These are phyloP conservation scores for Thereva unica DNA, from an alignment of 2,888 invertebrate genomes.

Conservation along the genomic window DNA sequence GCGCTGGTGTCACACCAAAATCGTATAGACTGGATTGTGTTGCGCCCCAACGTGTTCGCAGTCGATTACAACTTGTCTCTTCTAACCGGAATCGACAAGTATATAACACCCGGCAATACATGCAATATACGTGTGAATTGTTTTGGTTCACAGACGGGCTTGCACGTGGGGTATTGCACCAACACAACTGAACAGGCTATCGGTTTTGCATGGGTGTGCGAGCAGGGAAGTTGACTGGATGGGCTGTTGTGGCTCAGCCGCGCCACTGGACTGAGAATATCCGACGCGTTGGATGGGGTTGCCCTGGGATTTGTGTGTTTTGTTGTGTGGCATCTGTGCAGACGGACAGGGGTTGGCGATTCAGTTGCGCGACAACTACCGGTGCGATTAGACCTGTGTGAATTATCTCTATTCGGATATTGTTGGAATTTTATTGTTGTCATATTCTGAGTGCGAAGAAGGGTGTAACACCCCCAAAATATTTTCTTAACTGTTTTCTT, in stretches of 20 bases:
- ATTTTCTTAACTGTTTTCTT: constrained; percentile 12
- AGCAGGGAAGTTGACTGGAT: too few species aligned
- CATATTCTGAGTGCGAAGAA: constrained; percentile 3
- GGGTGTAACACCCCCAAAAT: constrained; percentile 20
- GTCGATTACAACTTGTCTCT: constrained; percentile 16
- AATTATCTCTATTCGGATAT: constrained; percentile 28
- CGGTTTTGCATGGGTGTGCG: too few species aligned
- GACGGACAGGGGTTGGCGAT: constrained; percentile 34
- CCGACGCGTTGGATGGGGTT: constrained; percentile 8
- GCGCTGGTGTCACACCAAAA: neutral
- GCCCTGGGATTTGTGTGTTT: neutral
- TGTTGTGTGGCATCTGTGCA: constrained; percentile 15
- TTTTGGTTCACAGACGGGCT: constrained; percentile 8
- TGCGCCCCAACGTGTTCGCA: constrained; percentile 28
- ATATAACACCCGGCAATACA: neutral
- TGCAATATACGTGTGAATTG: constrained; percentile 19
- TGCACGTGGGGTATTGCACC: neutral
- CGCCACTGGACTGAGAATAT: too few species aligned
- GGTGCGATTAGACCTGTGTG: constrained; percentile 61
- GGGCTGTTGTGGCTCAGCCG: too few species aligned
- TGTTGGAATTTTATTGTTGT: constrained; percentile 19
- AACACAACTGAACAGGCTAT: too few species aligned
- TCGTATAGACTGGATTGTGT: constrained; percentile 15
- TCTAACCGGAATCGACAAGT: constrained; percentile 1
- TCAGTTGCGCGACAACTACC: constrained; percentile 69